Evolutionary conservation across 2,888 invertebrate genomes (phyloP).

Genomic region (Ennomos fuscantarius): DNA sequence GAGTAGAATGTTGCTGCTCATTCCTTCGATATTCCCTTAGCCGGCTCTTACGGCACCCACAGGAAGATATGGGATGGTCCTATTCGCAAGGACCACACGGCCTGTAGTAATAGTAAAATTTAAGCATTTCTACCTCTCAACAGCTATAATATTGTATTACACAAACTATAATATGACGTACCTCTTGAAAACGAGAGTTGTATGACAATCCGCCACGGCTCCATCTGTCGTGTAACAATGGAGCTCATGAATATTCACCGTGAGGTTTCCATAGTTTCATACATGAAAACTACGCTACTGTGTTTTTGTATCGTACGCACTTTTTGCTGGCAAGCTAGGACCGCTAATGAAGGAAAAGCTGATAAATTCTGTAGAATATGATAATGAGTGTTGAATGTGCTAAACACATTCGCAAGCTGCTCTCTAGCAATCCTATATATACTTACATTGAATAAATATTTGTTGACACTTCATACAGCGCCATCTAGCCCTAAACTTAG

Average conservation of each 20-base stretch:
- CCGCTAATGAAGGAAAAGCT: slow-evolving; percentile 23
- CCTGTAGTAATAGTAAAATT: too few relatives aligned
- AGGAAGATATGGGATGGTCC: too few relatives aligned
- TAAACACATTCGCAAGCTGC: neutral
- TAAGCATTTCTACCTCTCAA: too few relatives aligned
- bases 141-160: too few relatives aligned
- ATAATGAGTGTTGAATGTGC: neutral
- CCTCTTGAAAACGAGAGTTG: slow-evolving; percentile 53
- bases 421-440: neutral
- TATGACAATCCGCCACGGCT: slow-evolving; percentile 46
- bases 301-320: slow-evolving; percentile 11
- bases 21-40: too few relatives aligned
- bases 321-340: slow-evolving; percentile 15
- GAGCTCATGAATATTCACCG: slow-evolving; percentile 51
- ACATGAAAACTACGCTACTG: slow-evolving; percentile 29
- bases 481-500: too few relatives aligned
- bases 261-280: slow-evolving; percentile 52
- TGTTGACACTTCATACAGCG: too few relatives aligned
- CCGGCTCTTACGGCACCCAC: too few relatives aligned
- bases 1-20: too few relatives aligned
- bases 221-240: slow-evolving; percentile 52
- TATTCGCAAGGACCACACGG: too few relatives aligned
- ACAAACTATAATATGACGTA: slow-evolving; percentile 34
- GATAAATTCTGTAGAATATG: slow-evolving; percentile 14
- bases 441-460: too few relatives aligned